A percentile compares a stretch with the other conserved stretches of the same genome.
Conservation (phyloP, 2,113 vertebrate genomes). For the Taxidea taxus region DNA sequence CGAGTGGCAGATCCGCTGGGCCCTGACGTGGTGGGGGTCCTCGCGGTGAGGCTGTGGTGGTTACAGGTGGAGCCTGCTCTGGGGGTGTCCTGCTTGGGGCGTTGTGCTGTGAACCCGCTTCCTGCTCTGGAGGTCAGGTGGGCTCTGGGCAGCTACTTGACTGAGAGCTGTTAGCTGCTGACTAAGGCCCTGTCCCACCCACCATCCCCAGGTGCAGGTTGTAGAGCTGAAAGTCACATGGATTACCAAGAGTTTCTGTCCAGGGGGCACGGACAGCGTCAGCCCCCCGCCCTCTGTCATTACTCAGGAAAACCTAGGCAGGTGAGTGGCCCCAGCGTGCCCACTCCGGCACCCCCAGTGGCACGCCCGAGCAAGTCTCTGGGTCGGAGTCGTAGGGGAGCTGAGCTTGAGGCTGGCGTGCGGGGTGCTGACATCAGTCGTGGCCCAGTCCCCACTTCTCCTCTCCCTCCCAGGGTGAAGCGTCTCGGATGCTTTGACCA, state of each 20-base stretch:
- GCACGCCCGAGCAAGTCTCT: not conserved
- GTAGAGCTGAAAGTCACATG: conserved; percentile 97
- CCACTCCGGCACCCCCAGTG: accelerated
- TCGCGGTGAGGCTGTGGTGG: not conserved
- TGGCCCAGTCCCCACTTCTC: not conserved
- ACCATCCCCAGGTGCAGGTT: conserved; percentile 91
- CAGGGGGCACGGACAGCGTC: conserved; percentile 95
- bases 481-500: conserved; percentile 97
- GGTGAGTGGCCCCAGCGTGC: conserved; percentile 78
- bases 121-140: not conserved
- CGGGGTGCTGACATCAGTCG: accelerated
- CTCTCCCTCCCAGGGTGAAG: conserved; percentile 86
- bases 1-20: not conserved
- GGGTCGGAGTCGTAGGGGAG: not conserved
- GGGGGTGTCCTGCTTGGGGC: not conserved
- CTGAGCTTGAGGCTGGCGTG: too few species aligned
- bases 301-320: conserved; percentile 94
- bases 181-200: not conserved
- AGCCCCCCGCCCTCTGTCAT: conserved; percentile 95
- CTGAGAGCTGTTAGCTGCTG: not conserved
- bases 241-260: conserved; percentile 99
- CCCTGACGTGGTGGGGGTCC: not conserved
- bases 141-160: not conserved
- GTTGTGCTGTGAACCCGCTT: too few species aligned
- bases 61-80: not conserved